Conservation (phyloP, 2,888 invertebrate species). For the Pheosia gnoma region DNA sequence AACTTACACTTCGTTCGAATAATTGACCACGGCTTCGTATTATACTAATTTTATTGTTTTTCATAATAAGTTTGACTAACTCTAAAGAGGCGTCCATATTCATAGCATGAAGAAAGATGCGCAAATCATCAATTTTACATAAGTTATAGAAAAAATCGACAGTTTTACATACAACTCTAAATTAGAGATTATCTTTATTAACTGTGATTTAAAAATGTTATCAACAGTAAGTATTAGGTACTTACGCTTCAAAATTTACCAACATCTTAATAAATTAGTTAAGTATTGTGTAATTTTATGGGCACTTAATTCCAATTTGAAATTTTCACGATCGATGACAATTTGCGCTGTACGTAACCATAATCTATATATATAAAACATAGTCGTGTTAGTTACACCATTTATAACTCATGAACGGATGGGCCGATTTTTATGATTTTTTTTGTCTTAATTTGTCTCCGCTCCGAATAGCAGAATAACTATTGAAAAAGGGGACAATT, state of each 20-base stretch:
- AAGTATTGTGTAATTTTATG: slow-evolving; percentile 60
- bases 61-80: slow-evolving; percentile 75
- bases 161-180: slow-evolving; percentile 69
- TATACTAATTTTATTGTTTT: slow-evolving; percentile 81
- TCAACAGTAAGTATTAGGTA: slow-evolving; percentile 60
- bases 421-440: too few species aligned
- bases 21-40: slow-evolving; percentile 78
- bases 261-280: slow-evolving; percentile 63
- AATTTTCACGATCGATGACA: slow-evolving; percentile 53
- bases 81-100: slow-evolving; percentile 81
- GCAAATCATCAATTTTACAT: slow-evolving; percentile 79
- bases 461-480: too few species aligned
- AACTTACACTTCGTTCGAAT: slow-evolving; percentile 48
- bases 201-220: slow-evolving; percentile 60
- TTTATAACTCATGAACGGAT: too few species aligned
- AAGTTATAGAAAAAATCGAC: slow-evolving; percentile 69
- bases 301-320: slow-evolving; percentile 83
- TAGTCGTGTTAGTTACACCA: too few species aligned
- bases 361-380: too few species aligned
- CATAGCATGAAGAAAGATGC: slow-evolving; percentile 78
- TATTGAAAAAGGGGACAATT: too few species aligned
- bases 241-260: slow-evolving; percentile 52
- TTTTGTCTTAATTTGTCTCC: too few species aligned
- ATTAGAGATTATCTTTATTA: slow-evolving; percentile 63
- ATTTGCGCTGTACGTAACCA: slow-evolving; percentile 50